Evolutionary conservation across 1,140 invertebrate species (phyloP).

Genomic region (Cecropterus lyciades): DNA sequence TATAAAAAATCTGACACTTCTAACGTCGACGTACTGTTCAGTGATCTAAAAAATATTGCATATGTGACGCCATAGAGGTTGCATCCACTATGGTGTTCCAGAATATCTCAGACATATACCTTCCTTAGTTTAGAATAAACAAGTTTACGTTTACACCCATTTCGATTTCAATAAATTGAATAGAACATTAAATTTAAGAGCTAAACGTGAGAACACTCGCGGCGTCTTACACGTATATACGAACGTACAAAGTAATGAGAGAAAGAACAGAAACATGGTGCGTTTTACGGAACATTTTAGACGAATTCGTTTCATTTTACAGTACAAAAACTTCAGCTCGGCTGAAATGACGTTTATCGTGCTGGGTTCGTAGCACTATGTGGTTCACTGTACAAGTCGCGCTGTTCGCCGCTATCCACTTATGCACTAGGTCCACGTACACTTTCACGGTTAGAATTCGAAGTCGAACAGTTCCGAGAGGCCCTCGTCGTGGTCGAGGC

Average conservation of each 20-base stretch:
- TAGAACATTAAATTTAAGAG: constrained; percentile 12
- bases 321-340: constrained; percentile 30
- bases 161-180: constrained; percentile 15
- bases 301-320: constrained; percentile 36
- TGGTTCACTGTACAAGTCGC: constrained; percentile 17
- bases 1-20: neutral
- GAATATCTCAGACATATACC: constrained; percentile 10
- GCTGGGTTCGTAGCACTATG: constrained; percentile 4
- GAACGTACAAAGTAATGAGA: constrained; percentile 10
- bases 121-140: constrained; percentile 9
- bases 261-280: constrained; percentile 28
- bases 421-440: constrained; percentile 13
- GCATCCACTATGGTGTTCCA: neutral
- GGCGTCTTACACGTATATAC: neutral
- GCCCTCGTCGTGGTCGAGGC: constrained; percentile 92
- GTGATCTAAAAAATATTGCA: neutral
- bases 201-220: constrained; percentile 20
- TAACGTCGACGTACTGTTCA: neutral
- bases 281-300: constrained; percentile 36
- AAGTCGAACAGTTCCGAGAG: constrained; percentile 95
- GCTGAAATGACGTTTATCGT: constrained; percentile 34
- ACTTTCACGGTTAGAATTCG: constrained; percentile 69
- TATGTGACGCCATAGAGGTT: constrained; percentile 12
- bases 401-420: neutral
- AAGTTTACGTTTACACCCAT: constrained; percentile 12